phyloP scores from a whole-genome alignment of 2,888 invertebrate genomes.

The Cryptocheilus praepositus region DNA sequence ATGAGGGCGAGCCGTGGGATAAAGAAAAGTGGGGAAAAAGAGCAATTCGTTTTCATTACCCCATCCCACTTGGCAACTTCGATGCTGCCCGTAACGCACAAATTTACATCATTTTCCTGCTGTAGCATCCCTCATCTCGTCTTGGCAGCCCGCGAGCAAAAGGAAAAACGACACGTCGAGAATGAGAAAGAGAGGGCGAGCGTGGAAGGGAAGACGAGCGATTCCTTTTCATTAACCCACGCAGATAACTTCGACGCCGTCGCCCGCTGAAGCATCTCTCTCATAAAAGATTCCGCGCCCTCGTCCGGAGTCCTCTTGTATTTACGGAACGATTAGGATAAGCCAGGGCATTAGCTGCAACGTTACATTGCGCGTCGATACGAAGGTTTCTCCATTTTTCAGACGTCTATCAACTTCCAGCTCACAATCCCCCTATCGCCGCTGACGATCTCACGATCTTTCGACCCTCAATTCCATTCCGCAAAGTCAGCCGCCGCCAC shows the following conservation, averaged over 20 bases:
- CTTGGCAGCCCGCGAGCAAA: conserved; percentile 3
- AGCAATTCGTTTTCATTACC: conserved; percentile 56
- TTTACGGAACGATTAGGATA: too few relatives aligned
- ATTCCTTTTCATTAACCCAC: conserved; percentile 50
- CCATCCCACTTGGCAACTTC: conserved; percentile 41
- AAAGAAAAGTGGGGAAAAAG: conserved; percentile 46
- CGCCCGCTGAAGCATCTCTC: too few relatives aligned
- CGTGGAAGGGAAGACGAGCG: conserved; percentile 21
- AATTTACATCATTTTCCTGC: conserved; percentile 52
- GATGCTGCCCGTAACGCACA: conserved; percentile 48
- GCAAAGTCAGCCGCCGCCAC: too few relatives aligned
- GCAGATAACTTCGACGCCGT: conserved; percentile 2
- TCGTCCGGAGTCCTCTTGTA: too few relatives aligned
- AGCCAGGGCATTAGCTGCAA: too few relatives aligned
- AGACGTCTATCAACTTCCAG: too few relatives aligned
- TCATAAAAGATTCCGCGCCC: too few relatives aligned
- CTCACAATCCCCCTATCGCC: too few relatives aligned
- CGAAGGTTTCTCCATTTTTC: too few relatives aligned
- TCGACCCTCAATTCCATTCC: too few relatives aligned
- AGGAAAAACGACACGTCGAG: not conserved
- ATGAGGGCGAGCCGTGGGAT: conserved; percentile 3
- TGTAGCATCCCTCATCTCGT: conserved; percentile 40
- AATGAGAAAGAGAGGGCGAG: not conserved
- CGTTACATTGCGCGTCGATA: too few relatives aligned
- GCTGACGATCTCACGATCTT: too few relatives aligned